phyloP scores from a whole-genome alignment of 92 coral and sea anemone genomes.

The Anthopleura xanthogrammica region DNA sequence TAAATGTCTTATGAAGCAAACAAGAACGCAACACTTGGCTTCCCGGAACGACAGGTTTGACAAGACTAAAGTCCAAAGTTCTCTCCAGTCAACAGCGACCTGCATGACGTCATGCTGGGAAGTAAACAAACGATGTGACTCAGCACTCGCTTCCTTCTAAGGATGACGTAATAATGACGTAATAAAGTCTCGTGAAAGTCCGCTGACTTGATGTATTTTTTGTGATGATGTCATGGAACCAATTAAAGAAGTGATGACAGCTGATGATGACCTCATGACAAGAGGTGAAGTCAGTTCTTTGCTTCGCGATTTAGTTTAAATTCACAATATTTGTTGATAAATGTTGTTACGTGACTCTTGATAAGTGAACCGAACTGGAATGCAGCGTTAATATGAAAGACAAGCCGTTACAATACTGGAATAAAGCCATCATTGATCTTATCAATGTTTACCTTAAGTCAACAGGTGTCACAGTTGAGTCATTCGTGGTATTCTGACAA shows the following conservation, averaged over 20 bases:
- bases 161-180: constrained; percentile 13
- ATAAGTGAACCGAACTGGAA: too few species aligned
- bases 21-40: neutral
- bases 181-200: constrained; percentile 10
- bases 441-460: neutral
- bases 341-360: neutral
- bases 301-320: neutral
- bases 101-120: neutral
- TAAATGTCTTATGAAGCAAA: neutral
- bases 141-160: neutral
- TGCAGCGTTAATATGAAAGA: neutral
- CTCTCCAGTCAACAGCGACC: too few species aligned
- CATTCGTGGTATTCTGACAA: neutral
- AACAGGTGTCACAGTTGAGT: neutral
- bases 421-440: neutral
- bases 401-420: constrained; percentile 1
- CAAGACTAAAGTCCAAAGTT: neutral
- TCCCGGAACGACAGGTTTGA: neutral
- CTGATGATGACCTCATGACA: neutral
- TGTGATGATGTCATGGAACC: neutral
- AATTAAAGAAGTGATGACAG: too few species aligned
- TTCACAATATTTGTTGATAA: too few species aligned
- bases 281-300: neutral
- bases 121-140: constrained; percentile 9
- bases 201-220: constrained; percentile 12